Base-by-base conservation (phyloP, 2,888 invertebrate genomes). In the Tachina fera region DNA sequence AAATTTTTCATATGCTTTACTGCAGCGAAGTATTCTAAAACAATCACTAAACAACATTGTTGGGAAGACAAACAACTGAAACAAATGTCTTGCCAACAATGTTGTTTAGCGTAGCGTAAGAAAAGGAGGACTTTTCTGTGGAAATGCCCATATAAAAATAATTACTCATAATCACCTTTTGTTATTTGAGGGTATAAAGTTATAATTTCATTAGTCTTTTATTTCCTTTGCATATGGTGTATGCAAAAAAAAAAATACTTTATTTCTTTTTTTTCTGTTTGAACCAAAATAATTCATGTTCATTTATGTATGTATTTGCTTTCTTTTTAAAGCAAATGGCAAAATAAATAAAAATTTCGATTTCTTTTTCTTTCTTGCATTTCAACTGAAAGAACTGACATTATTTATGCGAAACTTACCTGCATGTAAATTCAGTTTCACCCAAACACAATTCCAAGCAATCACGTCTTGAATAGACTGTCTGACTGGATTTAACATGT, bases 401-500 rank as follows among this genome's bases (percentile, higher is more conserved):
- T 61, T 67, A 81, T 76, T 70, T 61, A 47, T 83, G 77, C 63
- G 39, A 19, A 90, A 94, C 96, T 95, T 93, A 98, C 97, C 98
- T 96, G 96, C 98, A 98, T 89, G 96, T 95, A 94, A 98, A 98
- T 93, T 97, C 97, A 91, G 96, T 95, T 93, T 98, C 98, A 89
- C 97, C 96, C 87, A 98, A 95, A 93, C 98, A 98, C 90, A 97
- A 94, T 94, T 97, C 97, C 91, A 98, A 94, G 93, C 98, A 98
- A 94, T 97, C 97, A 93, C 97, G 96, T 90, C 97, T 94, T 84
- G 96, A 96, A 88, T 95, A 95, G 84, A 96, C 96, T 71, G 95
- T 95, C 92, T 95, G 96, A 90, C 96, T 96, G 93, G 96, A 95
- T 93, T 95, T 95, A 91, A 96, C 95, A 92, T 96, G 95, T 87